Conservation (phyloP, 2,888 invertebrate genomes). For the Homarus gammarus region DNA sequence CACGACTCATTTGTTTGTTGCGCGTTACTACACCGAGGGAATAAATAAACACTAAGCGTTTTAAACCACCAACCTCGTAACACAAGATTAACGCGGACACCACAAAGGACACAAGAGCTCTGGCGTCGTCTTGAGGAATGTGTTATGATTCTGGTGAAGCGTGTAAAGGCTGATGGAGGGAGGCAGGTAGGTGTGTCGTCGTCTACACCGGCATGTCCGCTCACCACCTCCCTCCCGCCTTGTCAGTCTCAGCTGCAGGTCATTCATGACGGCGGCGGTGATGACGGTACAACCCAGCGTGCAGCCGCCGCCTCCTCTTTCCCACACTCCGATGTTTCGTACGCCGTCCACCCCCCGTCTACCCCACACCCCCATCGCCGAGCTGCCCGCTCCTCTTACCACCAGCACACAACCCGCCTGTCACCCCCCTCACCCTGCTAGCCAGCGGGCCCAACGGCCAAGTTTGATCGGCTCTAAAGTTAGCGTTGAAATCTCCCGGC, state of each 20-base stretch:
- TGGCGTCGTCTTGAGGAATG: too few relatives aligned
- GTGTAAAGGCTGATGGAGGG: too few relatives aligned
- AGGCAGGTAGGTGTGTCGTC: too few relatives aligned
- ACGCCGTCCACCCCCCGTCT: background rate
- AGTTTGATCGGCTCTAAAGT: background rate
- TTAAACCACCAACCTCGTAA: too few relatives aligned
- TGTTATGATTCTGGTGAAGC: too few relatives aligned
- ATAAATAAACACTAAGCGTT: too few relatives aligned
- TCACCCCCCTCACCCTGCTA: background rate
- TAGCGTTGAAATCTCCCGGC: background rate
- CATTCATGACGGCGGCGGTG: background rate
- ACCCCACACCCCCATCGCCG: background rate
- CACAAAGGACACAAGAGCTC: too few relatives aligned
- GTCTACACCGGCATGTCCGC: background rate
- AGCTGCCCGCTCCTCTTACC: background rate
- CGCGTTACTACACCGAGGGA: too few relatives aligned
- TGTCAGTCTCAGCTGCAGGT: background rate
- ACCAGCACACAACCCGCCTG: too few relatives aligned
- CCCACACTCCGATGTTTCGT: too few relatives aligned
- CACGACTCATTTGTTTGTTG: too few relatives aligned
- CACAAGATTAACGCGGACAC: too few relatives aligned
- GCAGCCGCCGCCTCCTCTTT: background rate
- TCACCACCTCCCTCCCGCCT: background rate
- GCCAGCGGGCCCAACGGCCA: background rate
- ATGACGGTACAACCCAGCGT: background rate